Conservation (phyloP, 2,888 invertebrate species). For the Orthosia gracilis region DNA sequence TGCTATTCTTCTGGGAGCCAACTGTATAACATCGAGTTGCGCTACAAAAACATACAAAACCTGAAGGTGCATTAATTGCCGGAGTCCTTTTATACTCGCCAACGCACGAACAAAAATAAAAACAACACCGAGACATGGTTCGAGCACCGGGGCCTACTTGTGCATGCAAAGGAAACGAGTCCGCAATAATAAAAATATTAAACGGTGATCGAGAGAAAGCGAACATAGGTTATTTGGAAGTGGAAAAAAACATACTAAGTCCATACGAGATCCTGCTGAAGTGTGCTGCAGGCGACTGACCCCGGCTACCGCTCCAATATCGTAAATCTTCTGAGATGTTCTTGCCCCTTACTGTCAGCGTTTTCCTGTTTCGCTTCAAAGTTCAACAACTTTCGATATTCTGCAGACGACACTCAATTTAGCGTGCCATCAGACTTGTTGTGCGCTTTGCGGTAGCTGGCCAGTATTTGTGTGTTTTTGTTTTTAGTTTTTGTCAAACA, state of each 20-base stretch:
- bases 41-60: slow-evolving; percentile 62
- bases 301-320: slow-evolving; percentile 76
- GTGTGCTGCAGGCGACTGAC: slow-evolving; percentile 79
- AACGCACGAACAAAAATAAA: slow-evolving; percentile 70
- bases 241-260: slow-evolving; percentile 66
- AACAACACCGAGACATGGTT: slow-evolving; percentile 69
- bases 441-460: slow-evolving; percentile 56
- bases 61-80: slow-evolving; percentile 70
- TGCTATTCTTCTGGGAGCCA: slow-evolving; percentile 48
- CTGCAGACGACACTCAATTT: slow-evolving; percentile 70
- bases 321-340: slow-evolving; percentile 79
- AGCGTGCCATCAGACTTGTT: slow-evolving; percentile 56
- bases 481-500: slow-evolving; percentile 60
- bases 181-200: slow-evolving; percentile 72
- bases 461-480: slow-evolving; percentile 45
- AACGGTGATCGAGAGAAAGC: slow-evolving; percentile 71
- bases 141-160: slow-evolving; percentile 70
- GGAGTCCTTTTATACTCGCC: slow-evolving; percentile 65
- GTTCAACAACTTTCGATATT: slow-evolving; percentile 79
- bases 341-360: slow-evolving; percentile 72
- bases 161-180: slow-evolving; percentile 75
- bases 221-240: slow-evolving; percentile 71
- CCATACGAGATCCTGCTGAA: slow-evolving; percentile 64
- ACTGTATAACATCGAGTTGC: slow-evolving; percentile 49
- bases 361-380: slow-evolving; percentile 77